These are phyloP conservation scores for Tiliacea aurago DNA, from an alignment of 2,888 invertebrate species.

Conservation along the genomic window DNA sequence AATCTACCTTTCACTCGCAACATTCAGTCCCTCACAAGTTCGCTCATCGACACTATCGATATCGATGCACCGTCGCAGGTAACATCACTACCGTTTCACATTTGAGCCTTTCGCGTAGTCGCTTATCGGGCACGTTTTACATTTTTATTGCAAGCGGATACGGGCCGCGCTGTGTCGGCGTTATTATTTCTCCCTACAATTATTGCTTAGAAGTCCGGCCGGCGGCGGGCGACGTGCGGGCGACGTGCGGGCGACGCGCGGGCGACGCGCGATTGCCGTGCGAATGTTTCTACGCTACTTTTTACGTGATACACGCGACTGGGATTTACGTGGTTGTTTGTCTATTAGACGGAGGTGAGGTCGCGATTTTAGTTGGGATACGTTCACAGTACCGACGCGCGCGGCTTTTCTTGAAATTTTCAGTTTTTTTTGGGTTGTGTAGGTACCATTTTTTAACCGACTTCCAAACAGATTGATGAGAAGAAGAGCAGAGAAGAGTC, in stretches of 20 bases:
- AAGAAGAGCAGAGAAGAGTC: too few relatives aligned
- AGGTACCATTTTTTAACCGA: too few relatives aligned
- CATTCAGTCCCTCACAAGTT: neutral
- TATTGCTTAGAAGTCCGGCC: conserved; percentile 86
- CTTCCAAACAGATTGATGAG: too few relatives aligned
- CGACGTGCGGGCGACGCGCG: conserved; percentile 49
- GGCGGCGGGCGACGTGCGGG: conserved; percentile 42
- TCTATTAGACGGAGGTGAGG: neutral
- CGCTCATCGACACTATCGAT: conserved; percentile 48
- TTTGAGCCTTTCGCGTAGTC: conserved; percentile 86
- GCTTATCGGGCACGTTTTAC: conserved; percentile 90
- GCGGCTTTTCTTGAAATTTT: neutral
- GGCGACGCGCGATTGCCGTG: conserved; percentile 56
- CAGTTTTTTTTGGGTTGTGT: neutral
- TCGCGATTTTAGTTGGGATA: neutral
- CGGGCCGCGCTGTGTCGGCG: conserved; percentile 85
- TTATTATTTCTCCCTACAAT: conserved; percentile 89
- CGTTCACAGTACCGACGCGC: neutral
- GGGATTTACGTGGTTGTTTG: conserved; percentile 16
- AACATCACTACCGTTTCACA: conserved; percentile 79
- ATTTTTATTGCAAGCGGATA: conserved; percentile 91
- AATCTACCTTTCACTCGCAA: neutral
- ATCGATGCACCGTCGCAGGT: conserved; percentile 46
- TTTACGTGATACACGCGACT: conserved; percentile 37
- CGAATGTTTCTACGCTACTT: conserved; percentile 56